Base-by-base conservation (phyloP, 2,113 vertebrate genomes). In the Elachura formosa region DNA sequence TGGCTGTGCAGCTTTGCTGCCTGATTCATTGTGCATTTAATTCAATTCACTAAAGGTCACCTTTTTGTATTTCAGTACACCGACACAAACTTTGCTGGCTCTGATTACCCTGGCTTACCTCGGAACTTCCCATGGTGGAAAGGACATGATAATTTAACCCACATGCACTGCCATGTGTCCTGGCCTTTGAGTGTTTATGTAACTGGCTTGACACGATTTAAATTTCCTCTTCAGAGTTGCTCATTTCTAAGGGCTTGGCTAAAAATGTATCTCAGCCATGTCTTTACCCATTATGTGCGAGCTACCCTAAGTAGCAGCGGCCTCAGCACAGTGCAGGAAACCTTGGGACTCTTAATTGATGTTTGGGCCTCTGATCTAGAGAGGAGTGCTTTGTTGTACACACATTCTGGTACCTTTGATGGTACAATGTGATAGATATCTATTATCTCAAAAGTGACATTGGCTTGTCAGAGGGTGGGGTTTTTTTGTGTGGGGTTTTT, bases 11-110 rank as follows among this genome's bases (percentile, higher is more conserved):
- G 36, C 78, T 94, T 86, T 93, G 84, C 59, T 90, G 51, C 74
- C 78, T 95, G 90, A 96, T 96, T 95, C 96, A 96, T 88, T 87
- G 86, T n/a, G 41, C 59, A 26, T 94, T 96, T 95, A 95, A 90
- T 97, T 96, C 92, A 90, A 93, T 94, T 96, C 92, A 90, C 73
- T 67, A 14, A 96, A 97, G 95, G 95, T 98, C 94, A 97, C 91
- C 79, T 87, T 88, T 76, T 38, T 92, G 36, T 77, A 15, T 95
- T 96, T 97, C 75, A 64, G 61, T 94, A 33, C 54, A 56, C 59
- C 62, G 63, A 87, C 49, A 84, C 74, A 73, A 81, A 84, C 28
- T 66, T 31, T 22, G 34, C 75, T 93, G 80, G 16, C 72, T 92
- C 63, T 92, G 54, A 72, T 95, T 84, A 51, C 29, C 21, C 38